Evolutionary conservation across 2,113 vertebrate genomes (phyloP).

Genomic region (Oncorhynchus masou): DNA sequence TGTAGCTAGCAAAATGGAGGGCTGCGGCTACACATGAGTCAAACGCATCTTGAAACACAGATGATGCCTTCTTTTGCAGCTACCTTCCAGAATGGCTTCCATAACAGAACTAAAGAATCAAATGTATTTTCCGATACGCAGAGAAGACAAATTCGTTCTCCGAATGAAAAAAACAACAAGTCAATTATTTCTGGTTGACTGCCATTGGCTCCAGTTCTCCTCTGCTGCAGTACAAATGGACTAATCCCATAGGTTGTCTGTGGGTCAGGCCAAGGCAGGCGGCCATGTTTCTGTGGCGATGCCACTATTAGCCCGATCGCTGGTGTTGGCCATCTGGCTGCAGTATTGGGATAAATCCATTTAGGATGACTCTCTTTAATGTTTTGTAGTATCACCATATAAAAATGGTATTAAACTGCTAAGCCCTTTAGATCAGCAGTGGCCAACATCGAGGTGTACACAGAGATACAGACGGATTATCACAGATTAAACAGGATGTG

Average conservation of each 20-base stretch:
- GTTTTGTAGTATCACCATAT: conserved; percentile 29
- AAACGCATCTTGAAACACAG: neutral
- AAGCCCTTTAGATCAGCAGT: conserved; percentile 19
- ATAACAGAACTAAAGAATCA: too few relatives aligned
- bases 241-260: conserved; percentile 23
- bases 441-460: conserved; percentile 26
- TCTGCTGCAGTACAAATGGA: neutral
- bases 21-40: neutral
- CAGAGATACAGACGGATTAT: conserved; percentile 51
- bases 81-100: neutral
- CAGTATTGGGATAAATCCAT: conserved; percentile 51
- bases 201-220: neutral
- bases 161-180: neutral
- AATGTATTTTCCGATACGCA: too few relatives aligned
- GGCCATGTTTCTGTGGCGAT: conserved; percentile 20
- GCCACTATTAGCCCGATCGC: conserved; percentile 57
- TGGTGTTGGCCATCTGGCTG: conserved; percentile 43
- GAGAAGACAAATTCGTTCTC: neutral
- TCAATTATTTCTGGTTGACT: too few relatives aligned
- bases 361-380: conserved; percentile 50
- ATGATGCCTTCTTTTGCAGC: neutral
- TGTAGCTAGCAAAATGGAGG: neutral
- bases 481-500: conserved; percentile 49
- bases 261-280: neutral
- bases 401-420: conserved; percentile 21